These are phyloP conservation scores for Hylaea fasciaria DNA, from an alignment of 2,888 invertebrate species.

Conservation along the genomic window DNA sequence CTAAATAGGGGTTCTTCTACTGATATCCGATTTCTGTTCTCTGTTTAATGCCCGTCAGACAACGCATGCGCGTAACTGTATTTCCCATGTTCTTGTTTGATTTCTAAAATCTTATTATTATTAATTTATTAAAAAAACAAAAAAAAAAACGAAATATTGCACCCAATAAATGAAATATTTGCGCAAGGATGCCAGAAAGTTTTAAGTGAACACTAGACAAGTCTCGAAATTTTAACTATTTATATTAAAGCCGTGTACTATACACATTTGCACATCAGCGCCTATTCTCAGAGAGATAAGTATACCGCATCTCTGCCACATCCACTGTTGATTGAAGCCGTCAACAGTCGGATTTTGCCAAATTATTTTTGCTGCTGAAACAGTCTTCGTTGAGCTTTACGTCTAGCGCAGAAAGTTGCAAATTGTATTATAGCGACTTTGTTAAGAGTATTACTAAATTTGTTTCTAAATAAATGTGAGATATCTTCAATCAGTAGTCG, in stretches of 20 bases:
- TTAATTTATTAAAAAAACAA: neutral
- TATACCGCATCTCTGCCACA: slow-evolving; percentile 46
- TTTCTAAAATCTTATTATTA: neutral
- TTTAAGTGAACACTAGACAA: no score
- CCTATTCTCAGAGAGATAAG: slow-evolving; percentile 53
- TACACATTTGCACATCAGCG: slow-evolving; percentile 38
- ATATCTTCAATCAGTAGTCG: slow-evolving; percentile 63
- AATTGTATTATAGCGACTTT: slow-evolving; percentile 17
- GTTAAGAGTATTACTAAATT: slow-evolving; percentile 33
- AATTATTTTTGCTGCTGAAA: slow-evolving; percentile 40
- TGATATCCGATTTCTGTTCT: slow-evolving; percentile 10
- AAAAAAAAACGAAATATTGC: no score
- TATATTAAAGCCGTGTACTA: slow-evolving; percentile 4
- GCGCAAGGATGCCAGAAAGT: neutral
- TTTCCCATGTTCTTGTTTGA: no score
- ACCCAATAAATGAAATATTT: no score
- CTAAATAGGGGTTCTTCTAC: slow-evolving; percentile 14
- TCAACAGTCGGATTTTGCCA: slow-evolving; percentile 53
- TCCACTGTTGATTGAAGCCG: slow-evolving; percentile 61
- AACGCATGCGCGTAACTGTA: slow-evolving; percentile 22
- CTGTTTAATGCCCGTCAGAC: neutral
- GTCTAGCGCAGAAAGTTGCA: slow-evolving; percentile 17
- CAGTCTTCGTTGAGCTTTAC: slow-evolving; percentile 15
- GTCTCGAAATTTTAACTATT: neutral
- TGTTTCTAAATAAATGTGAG: slow-evolving; percentile 53